A percentile compares a stretch with the other conserved stretches of the same genome.
Evolutionary conservation across 2,113 vertebrate species (phyloP).

Genomic region (Plestiodon gilberti): DNA sequence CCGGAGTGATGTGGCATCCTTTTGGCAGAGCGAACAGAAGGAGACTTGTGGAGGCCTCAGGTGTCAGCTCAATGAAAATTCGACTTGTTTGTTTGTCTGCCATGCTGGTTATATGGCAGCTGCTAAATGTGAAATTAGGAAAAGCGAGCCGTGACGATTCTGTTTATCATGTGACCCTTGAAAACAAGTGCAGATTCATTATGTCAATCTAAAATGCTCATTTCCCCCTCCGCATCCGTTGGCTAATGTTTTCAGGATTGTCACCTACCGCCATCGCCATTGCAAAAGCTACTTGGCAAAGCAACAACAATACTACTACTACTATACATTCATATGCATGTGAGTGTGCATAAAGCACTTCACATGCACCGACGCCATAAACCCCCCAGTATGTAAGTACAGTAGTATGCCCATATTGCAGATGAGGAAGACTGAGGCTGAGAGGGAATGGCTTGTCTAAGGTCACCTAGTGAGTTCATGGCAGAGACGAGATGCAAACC

Average conservation of each 20-base stretch:
- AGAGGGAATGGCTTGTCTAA: too few species aligned
- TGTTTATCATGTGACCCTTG: neutral
- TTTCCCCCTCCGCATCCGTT: neutral
- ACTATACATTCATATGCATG: too few species aligned
- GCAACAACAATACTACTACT: too few species aligned
- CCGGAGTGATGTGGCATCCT: neutral
- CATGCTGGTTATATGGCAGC: neutral
- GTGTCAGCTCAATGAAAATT: neutral
- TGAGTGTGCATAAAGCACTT: neutral
- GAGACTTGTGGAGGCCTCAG: neutral
- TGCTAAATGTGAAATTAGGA: conserved; percentile 31
- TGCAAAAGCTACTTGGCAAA: too few species aligned
- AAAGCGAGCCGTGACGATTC: neutral
- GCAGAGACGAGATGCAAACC: too few species aligned
- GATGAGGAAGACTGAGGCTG: too few species aligned
- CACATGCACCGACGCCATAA: too few species aligned
- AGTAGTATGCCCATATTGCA: too few species aligned
- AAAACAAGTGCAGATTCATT: neutral
- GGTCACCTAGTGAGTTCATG: too few species aligned
- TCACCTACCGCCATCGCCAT: neutral
- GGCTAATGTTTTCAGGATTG: neutral
- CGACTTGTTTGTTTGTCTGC: neutral
- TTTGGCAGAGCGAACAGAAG: conserved; percentile 8
- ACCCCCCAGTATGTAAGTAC: too few species aligned
- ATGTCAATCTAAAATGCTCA: neutral